These are phyloP conservation scores for Cyclophora punctaria DNA, from an alignment of 2,888 invertebrate genomes.

Conservation along the genomic window DNA sequence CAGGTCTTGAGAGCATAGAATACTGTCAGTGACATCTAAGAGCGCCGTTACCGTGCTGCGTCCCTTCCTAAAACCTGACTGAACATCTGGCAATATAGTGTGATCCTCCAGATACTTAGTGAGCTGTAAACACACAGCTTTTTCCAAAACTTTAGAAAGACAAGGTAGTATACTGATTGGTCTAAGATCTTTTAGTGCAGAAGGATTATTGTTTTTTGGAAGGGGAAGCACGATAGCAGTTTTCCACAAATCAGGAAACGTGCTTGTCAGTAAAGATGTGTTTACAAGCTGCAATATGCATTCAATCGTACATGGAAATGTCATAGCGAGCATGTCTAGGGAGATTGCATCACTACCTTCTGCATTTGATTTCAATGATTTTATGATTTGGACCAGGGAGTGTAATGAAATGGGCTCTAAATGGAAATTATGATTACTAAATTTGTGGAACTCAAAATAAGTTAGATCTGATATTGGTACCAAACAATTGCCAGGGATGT, in stretches of 20 bases:
- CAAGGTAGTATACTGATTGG: neutral
- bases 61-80: neutral
- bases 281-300: neutral
- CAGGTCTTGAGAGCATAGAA: too few relatives aligned
- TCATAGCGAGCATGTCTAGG: too few relatives aligned
- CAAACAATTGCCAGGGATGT: neutral
- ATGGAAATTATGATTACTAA: neutral
- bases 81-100: neutral
- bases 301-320: neutral
- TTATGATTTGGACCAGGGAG: neutral
- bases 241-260: constrained; percentile 1
- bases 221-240: neutral
- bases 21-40: neutral
- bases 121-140: neutral
- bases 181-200: neutral
- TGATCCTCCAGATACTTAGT: neutral
- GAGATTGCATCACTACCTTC: neutral
- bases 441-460: neutral
- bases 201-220: neutral
- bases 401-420: neutral
- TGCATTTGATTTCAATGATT: neutral
- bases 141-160: neutral
- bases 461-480: neutral
- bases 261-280: neutral
- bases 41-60: neutral